Evolutionary conservation across 2,888 invertebrate species (phyloP).

Genomic region (Yponomeuta cagnagella): DNA sequence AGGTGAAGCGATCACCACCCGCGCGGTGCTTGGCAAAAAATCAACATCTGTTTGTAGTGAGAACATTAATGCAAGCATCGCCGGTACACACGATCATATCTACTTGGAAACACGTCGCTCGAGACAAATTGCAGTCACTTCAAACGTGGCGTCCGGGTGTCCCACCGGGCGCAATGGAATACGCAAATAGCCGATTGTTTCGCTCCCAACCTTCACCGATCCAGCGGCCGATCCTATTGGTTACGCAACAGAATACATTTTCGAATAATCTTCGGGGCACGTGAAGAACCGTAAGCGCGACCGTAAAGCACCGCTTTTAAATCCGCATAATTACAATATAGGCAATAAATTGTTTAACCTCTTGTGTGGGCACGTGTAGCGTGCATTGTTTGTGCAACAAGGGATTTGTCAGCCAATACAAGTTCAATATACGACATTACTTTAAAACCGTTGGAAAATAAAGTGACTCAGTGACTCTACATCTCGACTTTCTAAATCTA

Average conservation of each 20-base stretch:
- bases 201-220: constrained; percentile 27
- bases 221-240: constrained; percentile 32
- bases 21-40: constrained; percentile 50
- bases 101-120: constrained; percentile 59
- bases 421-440: constrained; percentile 18
- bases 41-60: constrained; percentile 53
- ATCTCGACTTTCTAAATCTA: too few species aligned
- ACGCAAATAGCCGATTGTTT: constrained; percentile 58
- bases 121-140: constrained; percentile 71
- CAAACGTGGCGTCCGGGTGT: constrained; percentile 54
- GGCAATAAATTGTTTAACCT: constrained; percentile 54
- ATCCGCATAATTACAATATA: constrained; percentile 69
- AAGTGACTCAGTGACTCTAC: not conserved
- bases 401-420: not conserved
- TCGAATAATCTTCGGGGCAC: constrained; percentile 40
- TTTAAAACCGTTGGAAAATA: constrained; percentile 1
- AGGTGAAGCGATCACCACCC: constrained; percentile 64
- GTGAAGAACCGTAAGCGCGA: constrained; percentile 57
- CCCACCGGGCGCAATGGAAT: constrained; percentile 47
- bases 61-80: constrained; percentile 58
- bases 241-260: constrained; percentile 47
- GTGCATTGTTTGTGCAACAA: constrained; percentile 31
- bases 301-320: constrained; percentile 60
- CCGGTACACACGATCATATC: constrained; percentile 67
- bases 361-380: constrained; percentile 39